phyloP scores from a whole-genome alignment of 2,888 invertebrate genomes.

The Neuroscelio doddi region DNA sequence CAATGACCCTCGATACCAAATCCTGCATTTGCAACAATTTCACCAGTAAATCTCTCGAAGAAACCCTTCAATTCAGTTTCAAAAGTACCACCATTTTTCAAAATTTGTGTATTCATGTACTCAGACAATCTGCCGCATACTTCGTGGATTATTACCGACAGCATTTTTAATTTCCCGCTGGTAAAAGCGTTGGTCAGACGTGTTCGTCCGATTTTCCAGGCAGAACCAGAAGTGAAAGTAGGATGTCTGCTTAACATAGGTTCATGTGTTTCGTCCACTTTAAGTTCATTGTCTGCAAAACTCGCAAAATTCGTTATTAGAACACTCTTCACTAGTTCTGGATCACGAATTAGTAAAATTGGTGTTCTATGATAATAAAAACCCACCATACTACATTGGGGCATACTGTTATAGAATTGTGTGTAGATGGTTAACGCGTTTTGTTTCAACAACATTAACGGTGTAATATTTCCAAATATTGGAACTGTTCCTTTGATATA shows the following conservation, averaged over 20 bases:
- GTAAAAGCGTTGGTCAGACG: slow-evolving; percentile 49
- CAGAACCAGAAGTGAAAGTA: slow-evolving; percentile 52
- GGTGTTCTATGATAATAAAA: slow-evolving; percentile 26
- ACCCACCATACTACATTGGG: slow-evolving; percentile 19
- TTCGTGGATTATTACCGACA: slow-evolving; percentile 55
- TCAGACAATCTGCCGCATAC: slow-evolving; percentile 50
- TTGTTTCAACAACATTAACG: slow-evolving; percentile 14
- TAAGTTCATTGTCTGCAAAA: slow-evolving; percentile 51
- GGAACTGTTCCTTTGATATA: slow-evolving; percentile 11
- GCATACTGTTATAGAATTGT: slow-evolving; percentile 12
- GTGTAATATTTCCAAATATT: slow-evolving; percentile 25
- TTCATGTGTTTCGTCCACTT: slow-evolving; percentile 46
- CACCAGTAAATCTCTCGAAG: slow-evolving; percentile 53
- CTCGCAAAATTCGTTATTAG: slow-evolving; percentile 54
- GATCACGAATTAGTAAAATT: slow-evolving; percentile 26
- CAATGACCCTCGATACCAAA: slow-evolving; percentile 57
- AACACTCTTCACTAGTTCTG: slow-evolving; percentile 43
- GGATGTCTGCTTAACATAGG: slow-evolving; percentile 56
- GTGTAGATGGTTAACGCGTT: slow-evolving; percentile 2
- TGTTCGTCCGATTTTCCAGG: slow-evolving; percentile 49
- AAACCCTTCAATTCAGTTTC: slow-evolving; percentile 52
- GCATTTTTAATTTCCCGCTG: slow-evolving; percentile 44
- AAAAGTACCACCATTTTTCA: slow-evolving; percentile 14
- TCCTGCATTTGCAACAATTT: slow-evolving; percentile 54
- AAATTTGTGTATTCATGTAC: slow-evolving; percentile 35